phyloP scores from a whole-genome alignment of 1,140 invertebrate species.

The Caenorhabditis inopinata region DNA sequence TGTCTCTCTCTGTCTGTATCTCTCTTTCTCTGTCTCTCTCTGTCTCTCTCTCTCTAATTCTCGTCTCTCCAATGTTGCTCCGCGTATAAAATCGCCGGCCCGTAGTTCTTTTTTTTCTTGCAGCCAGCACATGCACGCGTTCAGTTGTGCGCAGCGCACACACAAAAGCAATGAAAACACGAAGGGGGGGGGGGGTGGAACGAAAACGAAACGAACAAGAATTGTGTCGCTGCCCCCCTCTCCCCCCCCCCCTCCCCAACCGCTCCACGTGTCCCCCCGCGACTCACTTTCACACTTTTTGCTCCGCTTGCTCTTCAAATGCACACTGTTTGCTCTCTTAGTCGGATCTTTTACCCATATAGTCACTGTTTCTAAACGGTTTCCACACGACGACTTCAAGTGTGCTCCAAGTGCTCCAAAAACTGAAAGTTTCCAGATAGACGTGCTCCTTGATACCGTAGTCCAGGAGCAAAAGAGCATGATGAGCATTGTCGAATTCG shows the following conservation, averaged over 20 bases:
- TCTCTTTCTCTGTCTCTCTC: not conserved
- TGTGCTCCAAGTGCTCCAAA: too few relatives aligned
- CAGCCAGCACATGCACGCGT: not conserved
- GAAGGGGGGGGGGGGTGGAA: not conserved
- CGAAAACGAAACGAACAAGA: too few relatives aligned
- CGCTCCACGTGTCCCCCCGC: too few relatives aligned
- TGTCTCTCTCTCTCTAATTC: not conserved
- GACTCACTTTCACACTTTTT: slow-evolving; percentile 19
- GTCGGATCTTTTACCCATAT: not conserved
- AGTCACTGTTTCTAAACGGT: not conserved
- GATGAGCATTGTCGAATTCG: too few relatives aligned
- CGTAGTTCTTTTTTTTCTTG: not conserved
- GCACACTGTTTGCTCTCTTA: not conserved
- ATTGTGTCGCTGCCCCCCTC: too few relatives aligned
- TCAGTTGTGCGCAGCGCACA: not conserved
- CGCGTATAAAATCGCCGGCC: not conserved
- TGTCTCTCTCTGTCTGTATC: too few relatives aligned
- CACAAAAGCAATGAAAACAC: not conserved
- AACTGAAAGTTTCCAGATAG: too few relatives aligned
- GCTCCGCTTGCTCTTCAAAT: not conserved
- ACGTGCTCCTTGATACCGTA: too few relatives aligned
- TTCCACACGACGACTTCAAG: too few relatives aligned
- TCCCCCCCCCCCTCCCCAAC: too few relatives aligned
- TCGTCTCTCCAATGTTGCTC: not conserved
- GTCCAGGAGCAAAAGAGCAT: too few relatives aligned